These are phyloP conservation scores for Syrrhaptes paradoxus DNA, from an alignment of 2,113 vertebrate species.

Conservation along the genomic window DNA sequence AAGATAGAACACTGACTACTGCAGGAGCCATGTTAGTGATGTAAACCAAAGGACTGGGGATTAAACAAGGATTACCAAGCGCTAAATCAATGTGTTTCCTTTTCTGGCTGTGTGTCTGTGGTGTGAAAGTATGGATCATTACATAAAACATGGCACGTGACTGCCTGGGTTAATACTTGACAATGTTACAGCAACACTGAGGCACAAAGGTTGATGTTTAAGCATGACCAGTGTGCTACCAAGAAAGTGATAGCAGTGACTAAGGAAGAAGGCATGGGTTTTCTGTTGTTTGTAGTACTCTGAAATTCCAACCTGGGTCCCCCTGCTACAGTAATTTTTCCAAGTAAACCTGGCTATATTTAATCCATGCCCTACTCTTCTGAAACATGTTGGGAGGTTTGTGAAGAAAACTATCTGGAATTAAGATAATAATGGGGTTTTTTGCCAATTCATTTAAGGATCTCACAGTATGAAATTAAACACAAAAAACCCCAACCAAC, in stretches of 20 bases:
- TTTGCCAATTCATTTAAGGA: not conserved
- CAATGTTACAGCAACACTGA: not conserved
- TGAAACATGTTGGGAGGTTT: not conserved
- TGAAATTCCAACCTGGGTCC: not conserved
- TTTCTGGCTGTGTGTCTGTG: constrained; percentile 46
- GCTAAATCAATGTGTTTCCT: constrained; percentile 62
- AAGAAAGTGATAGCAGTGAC: not conserved
- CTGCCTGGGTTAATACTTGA: constrained; percentile 11
- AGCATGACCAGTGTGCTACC: not conserved
- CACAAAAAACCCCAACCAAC: not conserved
- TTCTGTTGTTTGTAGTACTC: not conserved
- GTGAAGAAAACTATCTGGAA: not conserved
- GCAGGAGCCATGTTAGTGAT: constrained; percentile 42
- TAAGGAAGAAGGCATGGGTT: not conserved
- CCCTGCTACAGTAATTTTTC: not conserved
- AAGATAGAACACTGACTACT: constrained; percentile 55
- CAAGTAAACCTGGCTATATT: not conserved
- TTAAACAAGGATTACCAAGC: constrained; percentile 49
- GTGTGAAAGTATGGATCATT: constrained; percentile 46
- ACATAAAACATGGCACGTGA: constrained; percentile 7
- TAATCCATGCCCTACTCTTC: not conserved
- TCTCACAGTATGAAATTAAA: not conserved
- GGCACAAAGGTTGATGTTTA: not conserved
- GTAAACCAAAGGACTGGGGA: constrained; percentile 59
- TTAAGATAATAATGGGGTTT: not conserved